Evolutionary conservation across 1,140 invertebrate species (phyloP).

Genomic region (Brachionus manjavacas): DNA sequence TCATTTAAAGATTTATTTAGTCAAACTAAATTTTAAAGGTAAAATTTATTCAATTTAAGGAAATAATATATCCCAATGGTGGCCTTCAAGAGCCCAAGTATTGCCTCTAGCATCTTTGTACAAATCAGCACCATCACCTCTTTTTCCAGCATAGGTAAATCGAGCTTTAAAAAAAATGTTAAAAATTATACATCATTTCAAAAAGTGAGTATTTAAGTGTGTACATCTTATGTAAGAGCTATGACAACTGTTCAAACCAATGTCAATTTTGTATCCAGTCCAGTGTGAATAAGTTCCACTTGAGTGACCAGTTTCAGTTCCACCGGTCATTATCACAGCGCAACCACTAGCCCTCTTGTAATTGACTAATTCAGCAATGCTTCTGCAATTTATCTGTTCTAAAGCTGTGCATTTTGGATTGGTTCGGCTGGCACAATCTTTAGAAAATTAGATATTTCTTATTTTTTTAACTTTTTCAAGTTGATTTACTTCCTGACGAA

Average conservation of each 20-base stretch:
- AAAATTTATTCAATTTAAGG: not conserved
- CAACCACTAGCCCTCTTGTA: conserved; percentile 18
- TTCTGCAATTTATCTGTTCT: conserved; percentile 28
- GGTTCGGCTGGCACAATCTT: not conserved
- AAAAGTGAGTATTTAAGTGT: not conserved
- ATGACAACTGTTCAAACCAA: not conserved
- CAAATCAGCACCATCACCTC: conserved; percentile 34
- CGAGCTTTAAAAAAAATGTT: not conserved
- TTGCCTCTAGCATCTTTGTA: conserved; percentile 18
- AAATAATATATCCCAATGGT: conserved; percentile 42
- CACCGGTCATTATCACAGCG: not conserved
- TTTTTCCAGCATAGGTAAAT: conserved; percentile 8
- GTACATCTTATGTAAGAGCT: conserved; percentile 1
- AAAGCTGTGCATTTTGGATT: conserved; percentile 22
- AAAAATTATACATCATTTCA: not conserved
- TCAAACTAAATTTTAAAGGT: not conserved
- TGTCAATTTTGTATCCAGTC: conserved; percentile 41
- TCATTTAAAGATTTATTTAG: no score
- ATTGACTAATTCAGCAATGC: not conserved
- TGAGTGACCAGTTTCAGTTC: conserved; percentile 23
- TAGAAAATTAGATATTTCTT: not conserved
- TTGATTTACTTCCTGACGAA: conserved; percentile 7
- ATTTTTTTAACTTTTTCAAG: not conserved
- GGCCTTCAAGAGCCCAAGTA: conserved; percentile 22
- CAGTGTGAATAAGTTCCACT: conserved; percentile 32